Percentiles rank a stretch among this genome's conserved stretches.
Evolutionary conservation across 2,113 vertebrate species (phyloP).

Genomic region (Prunella fulvescens): DNA sequence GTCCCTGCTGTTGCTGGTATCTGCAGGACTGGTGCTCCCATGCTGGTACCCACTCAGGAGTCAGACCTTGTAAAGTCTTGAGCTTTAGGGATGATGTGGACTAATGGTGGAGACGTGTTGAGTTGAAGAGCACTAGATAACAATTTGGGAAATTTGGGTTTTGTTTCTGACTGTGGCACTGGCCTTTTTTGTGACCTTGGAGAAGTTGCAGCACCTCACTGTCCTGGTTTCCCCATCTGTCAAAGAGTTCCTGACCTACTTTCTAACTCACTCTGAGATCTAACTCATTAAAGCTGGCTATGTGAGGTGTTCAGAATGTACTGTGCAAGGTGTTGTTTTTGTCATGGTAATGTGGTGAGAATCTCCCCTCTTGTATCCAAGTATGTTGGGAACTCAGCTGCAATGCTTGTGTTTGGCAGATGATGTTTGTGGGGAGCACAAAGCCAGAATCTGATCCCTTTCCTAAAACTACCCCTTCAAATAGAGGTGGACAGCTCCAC

Average conservation of each 20-base stretch:
- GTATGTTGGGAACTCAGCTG: not conserved
- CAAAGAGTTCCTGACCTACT: not conserved
- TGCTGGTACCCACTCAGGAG: not conserved
- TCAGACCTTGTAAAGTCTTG: not conserved
- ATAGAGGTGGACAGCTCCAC: not conserved
- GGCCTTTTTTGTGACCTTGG: not conserved
- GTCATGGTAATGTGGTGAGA: not conserved
- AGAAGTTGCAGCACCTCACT: not conserved
- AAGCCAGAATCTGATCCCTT: not conserved
- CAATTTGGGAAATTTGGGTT: not conserved
- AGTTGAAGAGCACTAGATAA: not conserved
- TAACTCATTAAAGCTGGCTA: not conserved
- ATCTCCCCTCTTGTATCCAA: not conserved
- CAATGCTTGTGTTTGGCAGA: not conserved
- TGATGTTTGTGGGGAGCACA: not conserved
- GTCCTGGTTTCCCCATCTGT: constrained; percentile 31
- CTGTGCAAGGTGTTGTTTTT: not conserved
- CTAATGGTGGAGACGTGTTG: not conserved
- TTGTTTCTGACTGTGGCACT: not conserved
- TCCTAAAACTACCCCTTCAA: not conserved
- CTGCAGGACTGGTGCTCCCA: not conserved
- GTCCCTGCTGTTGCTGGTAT: not conserved
- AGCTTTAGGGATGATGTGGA: not conserved
- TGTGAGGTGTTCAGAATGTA: not conserved
- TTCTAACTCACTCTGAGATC: not conserved